Base-by-base conservation (phyloP, 2,888 invertebrate genomes). In the Ochropleura plecta region DNA sequence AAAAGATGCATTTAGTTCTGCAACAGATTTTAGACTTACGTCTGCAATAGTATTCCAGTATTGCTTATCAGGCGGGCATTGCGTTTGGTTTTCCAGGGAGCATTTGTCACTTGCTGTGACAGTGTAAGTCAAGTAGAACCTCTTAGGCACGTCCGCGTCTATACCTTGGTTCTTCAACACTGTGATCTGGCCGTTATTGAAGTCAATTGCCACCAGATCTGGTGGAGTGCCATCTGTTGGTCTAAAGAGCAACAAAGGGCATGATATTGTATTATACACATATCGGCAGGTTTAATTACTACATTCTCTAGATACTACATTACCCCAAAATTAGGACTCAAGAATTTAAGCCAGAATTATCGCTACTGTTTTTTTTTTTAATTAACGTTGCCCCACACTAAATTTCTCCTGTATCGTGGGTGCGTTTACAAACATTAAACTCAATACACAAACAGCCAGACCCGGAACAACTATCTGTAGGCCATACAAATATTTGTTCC, bases 91-190 rank as follows among this genome's bases (percentile, higher is more conserved):
- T 0, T 89, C 91, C 3, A 89, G 89, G n/a, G 87, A 91, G 88
- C 95, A 95, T 60, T 91, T 87, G 89, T 97, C 97, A 51, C 94
- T 96, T 55, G 97, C 97, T 1, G 92, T 93, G 12, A 97, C 95
- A 0, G 93, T 96, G 91, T 97, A 97, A 89, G 94, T 92, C 40
- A 97, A 92, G 84, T 93, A 78, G 77, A 94, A 90, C 0, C 96
- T 92, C 9, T 92, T 93, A 2, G 97, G 97, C 3, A 86, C 88
- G 86, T 97, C 97, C 0, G 97, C 97, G 88, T 97, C 97, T 74
- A 97, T 97, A 0, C 91, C 93, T 2, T 90, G 90, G 62, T 92
- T 81, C 5, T 83, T 86, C 53, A 92, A 90, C 4, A 97, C 97
- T 9, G 92, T 94, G 18, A 97, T 92, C 84, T 97, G 95, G 7